Base-by-base conservation (phyloP, 2,113 vertebrate species). In the Mellivora capensis region DNA sequence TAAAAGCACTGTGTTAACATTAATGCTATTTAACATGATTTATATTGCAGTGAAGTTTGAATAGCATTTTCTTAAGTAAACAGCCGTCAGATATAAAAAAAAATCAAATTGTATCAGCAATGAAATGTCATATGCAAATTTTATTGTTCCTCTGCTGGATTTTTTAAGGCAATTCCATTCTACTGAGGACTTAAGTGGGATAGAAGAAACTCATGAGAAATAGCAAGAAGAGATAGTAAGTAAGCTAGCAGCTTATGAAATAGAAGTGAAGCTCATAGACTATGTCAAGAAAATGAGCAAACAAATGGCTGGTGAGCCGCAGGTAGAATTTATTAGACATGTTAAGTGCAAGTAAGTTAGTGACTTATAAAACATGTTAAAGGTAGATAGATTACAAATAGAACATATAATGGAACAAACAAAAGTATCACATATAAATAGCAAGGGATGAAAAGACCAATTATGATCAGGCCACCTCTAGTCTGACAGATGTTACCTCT, bases 1-100 rank as follows among this genome's bases (percentile, higher is more conserved):
- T 62, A 90, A 34, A 52, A 47, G 27, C 7, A 76, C 6, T 52
- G 0, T 72, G 18, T 37, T 64, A 92, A 69, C 20, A 52, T 21
- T 92, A 61, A 74, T 25, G 27, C 9, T 83, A n/a, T 91, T 91
- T 59, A 54, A 49, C 1, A 39, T 88, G 74, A 96, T 87, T 89
- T 77, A 47, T 59, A 34, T 29, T 57, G 37, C 13, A 62, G 11
- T 93, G 20, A 62, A 94, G 91, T 87, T 44, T 86, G 37, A 85
- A 67, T 21, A 67, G 44, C n/a, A 39, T 89, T 88, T 91, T 87
- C 76, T 54, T 84, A 91, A 93, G 42, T n/a, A 89, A 94, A 96
- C 85, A 39, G 27, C 39, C 23, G 69, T 52, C 31, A 93, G 88
- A 82, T 57, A 82, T 14, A 71, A 94, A 96, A 77, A 96, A 85